These are phyloP conservation scores for Phymastichus coffea DNA, from an alignment of 1,140 invertebrate species.

Conservation along the genomic window DNA sequence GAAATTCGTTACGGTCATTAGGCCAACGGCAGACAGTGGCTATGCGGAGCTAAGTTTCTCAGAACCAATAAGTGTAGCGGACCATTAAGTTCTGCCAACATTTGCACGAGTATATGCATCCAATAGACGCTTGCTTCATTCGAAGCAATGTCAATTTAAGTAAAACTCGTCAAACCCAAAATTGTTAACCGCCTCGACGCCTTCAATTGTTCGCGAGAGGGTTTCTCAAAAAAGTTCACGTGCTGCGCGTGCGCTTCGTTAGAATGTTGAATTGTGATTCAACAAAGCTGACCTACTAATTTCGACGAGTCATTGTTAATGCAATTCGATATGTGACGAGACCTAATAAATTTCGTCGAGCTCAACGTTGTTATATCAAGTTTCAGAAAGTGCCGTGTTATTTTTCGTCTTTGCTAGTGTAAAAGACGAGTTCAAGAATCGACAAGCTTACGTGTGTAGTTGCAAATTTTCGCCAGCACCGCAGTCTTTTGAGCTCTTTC, in stretches of 20 bases:
- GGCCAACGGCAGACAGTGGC: slow-evolving; percentile 5
- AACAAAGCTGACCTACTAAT: slow-evolving; percentile 13
- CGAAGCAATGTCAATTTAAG: no score
- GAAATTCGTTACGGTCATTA: slow-evolving; percentile 13
- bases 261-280: no score
- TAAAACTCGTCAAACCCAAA: no score
- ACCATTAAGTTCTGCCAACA: slow-evolving; percentile 15
- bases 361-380: neutral
- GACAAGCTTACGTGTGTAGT: neutral
- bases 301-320: neutral
- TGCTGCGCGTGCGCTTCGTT: no score
- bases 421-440: neutral
- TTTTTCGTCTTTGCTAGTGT: no score
- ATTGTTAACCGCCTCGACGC: no score
- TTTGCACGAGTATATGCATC: slow-evolving; percentile 1
- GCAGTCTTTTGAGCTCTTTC: no score
- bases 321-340: neutral
- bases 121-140: neutral
- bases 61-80: slow-evolving; percentile 10
- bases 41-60: slow-evolving; percentile 8
- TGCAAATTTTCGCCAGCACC: no score
- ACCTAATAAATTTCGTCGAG: neutral
- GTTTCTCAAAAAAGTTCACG: no score
- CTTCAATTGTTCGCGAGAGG: no score
- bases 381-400: neutral